A percentile compares a stretch with the other conserved stretches of the same genome.
Conservation (phyloP, 2,113 vertebrate species). For the Nycticryphes semicollaris region DNA sequence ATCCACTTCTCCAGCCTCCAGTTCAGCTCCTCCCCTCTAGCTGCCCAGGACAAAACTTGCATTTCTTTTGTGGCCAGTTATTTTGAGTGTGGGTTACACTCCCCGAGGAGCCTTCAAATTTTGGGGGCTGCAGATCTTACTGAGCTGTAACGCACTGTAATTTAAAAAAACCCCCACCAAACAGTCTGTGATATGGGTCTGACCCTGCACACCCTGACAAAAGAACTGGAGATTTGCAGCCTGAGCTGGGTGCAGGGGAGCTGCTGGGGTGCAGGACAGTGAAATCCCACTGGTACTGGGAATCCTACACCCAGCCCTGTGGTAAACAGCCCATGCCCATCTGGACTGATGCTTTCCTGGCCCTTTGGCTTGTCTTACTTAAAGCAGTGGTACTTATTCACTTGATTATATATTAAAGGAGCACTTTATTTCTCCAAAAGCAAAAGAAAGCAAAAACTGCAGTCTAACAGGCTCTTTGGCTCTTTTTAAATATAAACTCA, state of each 20-base stretch:
- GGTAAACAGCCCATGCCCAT: background rate
- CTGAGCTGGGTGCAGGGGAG: background rate
- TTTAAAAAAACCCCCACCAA: background rate
- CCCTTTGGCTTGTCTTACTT: background rate
- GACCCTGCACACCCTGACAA: background rate
- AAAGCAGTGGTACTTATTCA: background rate
- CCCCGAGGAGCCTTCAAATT: background rate
- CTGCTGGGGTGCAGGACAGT: background rate
- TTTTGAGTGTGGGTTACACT: rapidly evolving
- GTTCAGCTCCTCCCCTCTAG: background rate
- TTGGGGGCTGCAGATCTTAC: background rate
- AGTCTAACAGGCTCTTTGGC: background rate
- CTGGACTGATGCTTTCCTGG: background rate
- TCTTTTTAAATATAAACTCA: background rate
- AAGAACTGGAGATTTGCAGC: background rate
- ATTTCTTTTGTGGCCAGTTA: background rate
- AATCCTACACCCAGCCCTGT: background rate
- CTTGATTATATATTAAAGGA: background rate
- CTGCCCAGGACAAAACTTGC: background rate
- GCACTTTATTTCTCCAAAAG: background rate
- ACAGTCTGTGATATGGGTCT: background rate
- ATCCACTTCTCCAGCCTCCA: background rate
- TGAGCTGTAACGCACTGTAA: background rate
- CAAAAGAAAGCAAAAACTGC: background rate
- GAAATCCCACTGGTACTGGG: background rate